phyloP scores from a whole-genome alignment of 2,888 invertebrate species.

The Teleiodes luculella region DNA sequence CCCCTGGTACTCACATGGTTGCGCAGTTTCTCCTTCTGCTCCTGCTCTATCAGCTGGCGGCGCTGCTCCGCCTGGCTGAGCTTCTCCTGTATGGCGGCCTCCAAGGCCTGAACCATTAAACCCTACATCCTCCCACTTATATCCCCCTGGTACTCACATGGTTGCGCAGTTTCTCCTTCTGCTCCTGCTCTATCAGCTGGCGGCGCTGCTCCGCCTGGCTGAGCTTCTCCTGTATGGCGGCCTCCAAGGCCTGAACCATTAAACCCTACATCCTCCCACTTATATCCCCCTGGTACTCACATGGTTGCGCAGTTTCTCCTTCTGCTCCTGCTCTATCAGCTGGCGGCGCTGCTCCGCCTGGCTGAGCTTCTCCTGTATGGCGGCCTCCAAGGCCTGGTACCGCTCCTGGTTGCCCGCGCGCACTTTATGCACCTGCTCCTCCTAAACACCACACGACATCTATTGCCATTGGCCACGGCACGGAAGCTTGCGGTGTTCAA shows the following conservation, averaged over 20 bases:
- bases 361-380: constrained; percentile 80
- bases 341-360: constrained; percentile 83
- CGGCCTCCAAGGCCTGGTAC: constrained; percentile 82
- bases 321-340: constrained; percentile 85
- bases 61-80: constrained; percentile 80
- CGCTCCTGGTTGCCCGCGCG: constrained; percentile 82
- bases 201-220: no score
- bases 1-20: constrained; percentile 82
- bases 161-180: constrained; percentile 4
- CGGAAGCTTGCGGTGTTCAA: no score
- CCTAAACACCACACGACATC: constrained; percentile 60
- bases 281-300: constrained; percentile 74
- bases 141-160: not conserved
- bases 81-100: constrained; percentile 82
- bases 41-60: constrained; percentile 85
- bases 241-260: no score
- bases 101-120: constrained; percentile 80
- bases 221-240: no score
- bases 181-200: not conserved
- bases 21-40: constrained; percentile 87
- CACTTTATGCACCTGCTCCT: constrained; percentile 86
- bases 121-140: not conserved
- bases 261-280: not conserved
- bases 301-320: constrained; percentile 87
- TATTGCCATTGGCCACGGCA: not conserved